Evolutionary conservation across 2,797 vertebrate species (phyloP).

Genomic region (Heliangelus exortis): DNA sequence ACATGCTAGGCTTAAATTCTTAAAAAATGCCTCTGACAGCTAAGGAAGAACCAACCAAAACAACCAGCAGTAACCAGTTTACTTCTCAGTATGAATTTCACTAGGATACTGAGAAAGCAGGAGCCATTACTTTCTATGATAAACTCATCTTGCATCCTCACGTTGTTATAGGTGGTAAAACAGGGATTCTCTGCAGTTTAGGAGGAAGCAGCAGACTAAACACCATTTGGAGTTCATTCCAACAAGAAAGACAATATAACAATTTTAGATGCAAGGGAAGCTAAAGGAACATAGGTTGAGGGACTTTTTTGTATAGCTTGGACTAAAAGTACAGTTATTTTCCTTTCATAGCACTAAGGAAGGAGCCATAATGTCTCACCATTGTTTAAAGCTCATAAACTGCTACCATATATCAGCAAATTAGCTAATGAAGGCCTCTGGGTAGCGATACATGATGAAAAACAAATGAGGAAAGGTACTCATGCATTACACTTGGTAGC

Average conservation of each 20-base stretch:
- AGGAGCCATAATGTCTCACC: conserved; percentile 39
- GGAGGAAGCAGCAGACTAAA: conserved; percentile 30
- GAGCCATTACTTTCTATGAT: neutral
- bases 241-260: conserved; percentile 10
- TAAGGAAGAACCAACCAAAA: neutral
- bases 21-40: neutral
- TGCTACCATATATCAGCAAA: conserved; percentile 73
- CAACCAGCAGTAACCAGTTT: neutral
- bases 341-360: conserved; percentile 7
- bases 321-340: conserved; percentile 35
- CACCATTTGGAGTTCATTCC: conserved; percentile 17
- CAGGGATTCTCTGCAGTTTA: neutral
- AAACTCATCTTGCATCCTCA: conserved; percentile 27
- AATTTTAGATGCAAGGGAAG: conserved; percentile 35
- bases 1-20: neutral
- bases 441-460: conserved; percentile 69
- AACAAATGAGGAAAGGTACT: conserved; percentile 73
- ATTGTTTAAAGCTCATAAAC: conserved; percentile 73
- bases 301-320: neutral
- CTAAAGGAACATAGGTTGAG: neutral
- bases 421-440: conserved; percentile 76
- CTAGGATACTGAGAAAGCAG: conserved; percentile 6
- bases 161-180: conserved; percentile 7
- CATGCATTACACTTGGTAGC: conserved; percentile 61
- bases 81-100: conserved; percentile 31